phyloP scores from a whole-genome alignment of 2,888 invertebrate species.

The Scotopteryx bipunctaria region DNA sequence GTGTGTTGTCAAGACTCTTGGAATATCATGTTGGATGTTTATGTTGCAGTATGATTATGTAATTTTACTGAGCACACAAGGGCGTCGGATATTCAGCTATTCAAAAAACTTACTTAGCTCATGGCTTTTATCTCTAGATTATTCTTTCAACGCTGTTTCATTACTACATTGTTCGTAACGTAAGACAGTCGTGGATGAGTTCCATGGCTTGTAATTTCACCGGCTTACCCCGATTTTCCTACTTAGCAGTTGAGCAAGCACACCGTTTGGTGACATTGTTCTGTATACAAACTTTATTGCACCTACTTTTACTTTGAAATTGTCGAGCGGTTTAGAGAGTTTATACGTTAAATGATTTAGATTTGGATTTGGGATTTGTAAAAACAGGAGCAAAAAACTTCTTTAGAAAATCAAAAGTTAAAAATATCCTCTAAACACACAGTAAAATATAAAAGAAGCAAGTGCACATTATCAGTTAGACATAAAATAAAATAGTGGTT shows the following conservation, averaged over 20 bases:
- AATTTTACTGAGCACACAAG: too few relatives aligned
- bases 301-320: too few relatives aligned
- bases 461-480: constrained; percentile 25
- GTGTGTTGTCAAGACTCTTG: background rate
- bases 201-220: constrained; percentile 6
- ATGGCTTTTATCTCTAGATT: background rate
- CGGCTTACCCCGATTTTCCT: background rate
- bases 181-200: background rate
- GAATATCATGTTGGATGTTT: too few relatives aligned
- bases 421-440: background rate
- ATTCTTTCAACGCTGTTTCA: background rate
- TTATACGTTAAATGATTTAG: too few relatives aligned
- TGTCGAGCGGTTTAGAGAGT: background rate
- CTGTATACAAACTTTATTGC: background rate
- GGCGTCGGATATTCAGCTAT: too few relatives aligned
- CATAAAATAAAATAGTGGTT: constrained; percentile 24
- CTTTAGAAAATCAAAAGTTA: too few relatives aligned
- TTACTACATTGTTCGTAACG: background rate
- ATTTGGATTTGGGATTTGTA: too few relatives aligned
- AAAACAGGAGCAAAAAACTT: too few relatives aligned
- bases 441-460: constrained; percentile 12
- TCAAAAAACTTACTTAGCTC: too few relatives aligned
- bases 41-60: too few relatives aligned
- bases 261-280: background rate
- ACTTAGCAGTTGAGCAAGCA: constrained; percentile 8